phyloP scores from a whole-genome alignment of 2,888 invertebrate genomes.

The Hipparchia sbordonii region DNA sequence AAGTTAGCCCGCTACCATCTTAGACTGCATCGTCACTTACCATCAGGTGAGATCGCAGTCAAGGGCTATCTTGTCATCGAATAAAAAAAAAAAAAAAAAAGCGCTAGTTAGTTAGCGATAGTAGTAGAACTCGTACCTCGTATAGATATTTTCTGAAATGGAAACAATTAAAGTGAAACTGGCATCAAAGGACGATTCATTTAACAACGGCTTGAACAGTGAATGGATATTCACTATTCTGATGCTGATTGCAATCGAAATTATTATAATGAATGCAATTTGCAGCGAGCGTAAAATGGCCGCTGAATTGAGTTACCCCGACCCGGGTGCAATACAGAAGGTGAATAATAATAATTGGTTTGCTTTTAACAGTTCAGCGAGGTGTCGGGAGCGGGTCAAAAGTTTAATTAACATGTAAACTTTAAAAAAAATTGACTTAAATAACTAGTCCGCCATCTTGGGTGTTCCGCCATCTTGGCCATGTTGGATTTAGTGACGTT shows the following conservation, averaged over 20 bases:
- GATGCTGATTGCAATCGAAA: slow-evolving; percentile 23
- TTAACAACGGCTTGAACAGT: slow-evolving; percentile 7
- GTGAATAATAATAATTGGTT: slow-evolving; percentile 16
- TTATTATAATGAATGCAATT: slow-evolving; percentile 30
- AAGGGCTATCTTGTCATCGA: no score
- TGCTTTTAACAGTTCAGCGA: slow-evolving; percentile 1
- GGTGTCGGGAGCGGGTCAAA: neutral
- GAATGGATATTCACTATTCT: slow-evolving; percentile 8
- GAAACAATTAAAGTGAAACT: neutral
- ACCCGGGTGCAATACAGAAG: neutral
- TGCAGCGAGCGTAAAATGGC: slow-evolving; percentile 12
- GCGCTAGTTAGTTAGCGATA: no score
- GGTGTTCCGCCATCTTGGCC: no score
- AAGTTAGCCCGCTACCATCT: no score
- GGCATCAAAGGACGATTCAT: slow-evolving; percentile 5
- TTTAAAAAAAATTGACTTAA: no score
- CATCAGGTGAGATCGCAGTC: no score
- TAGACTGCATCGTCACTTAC: no score
- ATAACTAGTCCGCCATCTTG: no score
- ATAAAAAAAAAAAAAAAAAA: no score
- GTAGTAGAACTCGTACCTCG: neutral
- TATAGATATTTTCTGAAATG: neutral
- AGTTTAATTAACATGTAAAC: neutral
- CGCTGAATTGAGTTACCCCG: slow-evolving; percentile 5
- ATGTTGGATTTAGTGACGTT: no score